Evolutionary conservation across 2,888 invertebrate genomes (phyloP).

Genomic region (Crioceris asparagi): DNA sequence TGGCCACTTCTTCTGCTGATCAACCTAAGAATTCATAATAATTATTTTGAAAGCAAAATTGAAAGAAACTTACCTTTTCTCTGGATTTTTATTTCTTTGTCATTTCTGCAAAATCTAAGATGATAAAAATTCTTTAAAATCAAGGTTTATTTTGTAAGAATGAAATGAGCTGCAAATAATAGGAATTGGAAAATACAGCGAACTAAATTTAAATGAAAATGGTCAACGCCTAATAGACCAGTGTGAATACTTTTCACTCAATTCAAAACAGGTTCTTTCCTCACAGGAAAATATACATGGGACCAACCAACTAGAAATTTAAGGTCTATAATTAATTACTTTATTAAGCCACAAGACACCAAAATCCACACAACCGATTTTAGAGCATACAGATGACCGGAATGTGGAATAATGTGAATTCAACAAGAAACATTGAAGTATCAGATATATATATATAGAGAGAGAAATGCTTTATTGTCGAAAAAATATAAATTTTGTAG

Average conservation of each 20-base stretch:
- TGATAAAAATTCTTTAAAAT: background rate
- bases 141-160: background rate
- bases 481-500: no score
- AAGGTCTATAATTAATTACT: no score
- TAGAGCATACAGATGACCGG: background rate
- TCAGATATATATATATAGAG: no score
- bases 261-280: constrained; percentile 2
- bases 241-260: background rate
- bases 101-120: background rate
- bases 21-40: constrained; percentile 3
- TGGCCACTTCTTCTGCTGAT: constrained; percentile 3
- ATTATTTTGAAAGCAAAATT: background rate
- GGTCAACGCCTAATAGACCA: constrained; percentile 1
- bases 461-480: no score
- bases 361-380: constrained; percentile 1
- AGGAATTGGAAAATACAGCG: no score
- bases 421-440: no score
- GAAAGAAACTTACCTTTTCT: background rate
- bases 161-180: no score
- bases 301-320: background rate
- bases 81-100: background rate
- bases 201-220: no score
- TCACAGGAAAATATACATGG: background rate
- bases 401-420: no score
- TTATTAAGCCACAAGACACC: background rate